Percentiles rank a stretch among this genome's conserved stretches.
Evolutionary conservation across 2,797 vertebrate species (phyloP).

Genomic region (Pangasius larnaudii): DNA sequence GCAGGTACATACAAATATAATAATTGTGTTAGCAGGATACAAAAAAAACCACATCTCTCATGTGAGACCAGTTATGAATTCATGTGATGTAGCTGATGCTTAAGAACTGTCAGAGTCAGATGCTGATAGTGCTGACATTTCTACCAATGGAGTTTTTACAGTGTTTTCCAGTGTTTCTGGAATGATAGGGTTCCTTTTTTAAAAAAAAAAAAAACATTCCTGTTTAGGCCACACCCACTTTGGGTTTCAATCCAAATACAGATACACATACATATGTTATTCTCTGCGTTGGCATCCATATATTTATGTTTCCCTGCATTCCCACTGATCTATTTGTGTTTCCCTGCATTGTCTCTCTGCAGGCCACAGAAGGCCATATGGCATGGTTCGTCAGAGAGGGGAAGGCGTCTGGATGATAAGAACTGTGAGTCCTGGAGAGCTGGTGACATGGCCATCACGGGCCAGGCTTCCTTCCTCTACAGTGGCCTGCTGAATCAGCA

Average conservation of each 20-base stretch:
- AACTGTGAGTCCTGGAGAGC: conserved; percentile 93
- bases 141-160: neutral
- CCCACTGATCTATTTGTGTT: neutral
- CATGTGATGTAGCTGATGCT: neutral
- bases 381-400: conserved; percentile 87
- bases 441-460: conserved; percentile 78
- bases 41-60: neutral
- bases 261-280: too few relatives aligned
- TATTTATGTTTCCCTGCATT: neutral
- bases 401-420: conserved; percentile 81
- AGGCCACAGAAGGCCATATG: conserved; percentile 94
- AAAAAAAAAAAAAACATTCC: neutral
- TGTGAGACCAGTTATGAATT: neutral
- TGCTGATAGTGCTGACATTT: neutral
- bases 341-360: conserved; percentile 20
- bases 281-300: neutral
- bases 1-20: neutral
- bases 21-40: neutral
- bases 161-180: neutral
- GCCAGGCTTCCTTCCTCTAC: conserved; percentile 86
- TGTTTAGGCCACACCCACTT: neutral
- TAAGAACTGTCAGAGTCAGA: neutral
- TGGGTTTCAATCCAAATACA: neutral
- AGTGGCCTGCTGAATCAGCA: conserved; percentile 89
- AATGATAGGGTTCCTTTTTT: neutral